Base-by-base conservation (phyloP, 30 jellyfish, hydroid and myxozoan genomes). In the Nemopilema nomurai region DNA sequence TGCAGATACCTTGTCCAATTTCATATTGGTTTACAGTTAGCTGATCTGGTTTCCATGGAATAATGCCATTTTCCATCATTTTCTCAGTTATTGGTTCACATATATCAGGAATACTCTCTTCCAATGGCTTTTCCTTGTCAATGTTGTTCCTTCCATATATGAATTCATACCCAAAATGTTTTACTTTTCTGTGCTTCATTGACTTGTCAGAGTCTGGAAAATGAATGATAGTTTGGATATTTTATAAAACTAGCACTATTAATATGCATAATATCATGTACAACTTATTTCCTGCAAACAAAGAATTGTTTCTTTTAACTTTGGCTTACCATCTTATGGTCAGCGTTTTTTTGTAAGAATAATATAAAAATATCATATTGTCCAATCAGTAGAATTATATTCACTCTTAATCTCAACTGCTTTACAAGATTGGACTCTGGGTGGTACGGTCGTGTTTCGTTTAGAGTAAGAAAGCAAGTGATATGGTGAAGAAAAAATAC, bases 141-240 rank as follows among this genome's bases (percentile, higher is more conserved):
- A 91, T 67, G 69, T 90, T 74, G 71, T 96, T 96, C 32, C 68
- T 76, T 0, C 94, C 97, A 84, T 96, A 96, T 28, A 80, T 77
- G 76, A 96, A 96, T 62, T 90, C 97, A 89, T 96, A 96, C 0
- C 99, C 99, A 88, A 67, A 96, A 69, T 96, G 99, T 62, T 62
- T 52, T 24, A 91, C 99, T 62, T 71, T 90, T 51, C 99, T 89
- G 79, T 90, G 97, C 66, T 95, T 95, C 90, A 95, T 80, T 13
- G 82, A 32, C 18, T 77, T 90, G 26, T 68, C 57, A 4, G 53
- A 62, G 16, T 8, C 87, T 53, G 67, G 7, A n/a, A n/a, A n/a
- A n/a, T n/a, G n/a, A n/a, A n/a, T n/a, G n/a, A n/a, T n/a, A n/a
- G n/a, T n/a, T n/a, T n/a, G n/a, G n/a, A n/a, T n/a, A n/a, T n/a